Evolutionary conservation across 1,140 invertebrate species (phyloP).

Genomic region (Halictus rubicundus): DNA sequence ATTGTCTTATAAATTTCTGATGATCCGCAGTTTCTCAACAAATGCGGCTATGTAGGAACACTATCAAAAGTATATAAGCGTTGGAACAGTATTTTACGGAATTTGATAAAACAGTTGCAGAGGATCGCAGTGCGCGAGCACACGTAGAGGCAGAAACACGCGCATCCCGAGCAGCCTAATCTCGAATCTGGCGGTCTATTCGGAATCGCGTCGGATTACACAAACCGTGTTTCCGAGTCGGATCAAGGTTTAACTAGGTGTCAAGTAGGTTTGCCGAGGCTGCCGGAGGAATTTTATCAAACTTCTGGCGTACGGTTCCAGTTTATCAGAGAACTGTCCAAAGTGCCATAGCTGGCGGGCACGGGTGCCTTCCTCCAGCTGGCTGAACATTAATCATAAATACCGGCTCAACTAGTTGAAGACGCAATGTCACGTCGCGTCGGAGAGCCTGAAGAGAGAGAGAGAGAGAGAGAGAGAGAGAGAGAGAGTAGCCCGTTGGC

Average conservation of each 20-base stretch:
- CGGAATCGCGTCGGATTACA: neutral
- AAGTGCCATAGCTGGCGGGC: conserved; percentile 9
- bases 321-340: conserved; percentile 15
- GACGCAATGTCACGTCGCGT: conserved; percentile 29
- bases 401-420: conserved; percentile 47
- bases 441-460: too few species aligned
- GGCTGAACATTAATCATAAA: conserved; percentile 63
- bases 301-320: neutral
- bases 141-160: too few species aligned
- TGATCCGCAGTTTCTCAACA: too few species aligned
- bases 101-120: too few species aligned
- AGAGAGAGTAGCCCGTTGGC: neutral
- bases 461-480: too few species aligned
- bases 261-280: neutral
- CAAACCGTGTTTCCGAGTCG: neutral
- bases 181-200: too few species aligned
- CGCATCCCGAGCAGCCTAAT: too few species aligned
- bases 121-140: too few species aligned
- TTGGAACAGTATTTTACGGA: too few species aligned
- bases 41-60: too few species aligned
- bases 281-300: neutral
- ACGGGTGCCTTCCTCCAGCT: neutral
- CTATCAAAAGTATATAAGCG: too few species aligned
- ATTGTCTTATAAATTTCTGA: too few species aligned
- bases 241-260: neutral